phyloP scores from a whole-genome alignment of 2,888 invertebrate genomes.

The Athalia rosae region DNA sequence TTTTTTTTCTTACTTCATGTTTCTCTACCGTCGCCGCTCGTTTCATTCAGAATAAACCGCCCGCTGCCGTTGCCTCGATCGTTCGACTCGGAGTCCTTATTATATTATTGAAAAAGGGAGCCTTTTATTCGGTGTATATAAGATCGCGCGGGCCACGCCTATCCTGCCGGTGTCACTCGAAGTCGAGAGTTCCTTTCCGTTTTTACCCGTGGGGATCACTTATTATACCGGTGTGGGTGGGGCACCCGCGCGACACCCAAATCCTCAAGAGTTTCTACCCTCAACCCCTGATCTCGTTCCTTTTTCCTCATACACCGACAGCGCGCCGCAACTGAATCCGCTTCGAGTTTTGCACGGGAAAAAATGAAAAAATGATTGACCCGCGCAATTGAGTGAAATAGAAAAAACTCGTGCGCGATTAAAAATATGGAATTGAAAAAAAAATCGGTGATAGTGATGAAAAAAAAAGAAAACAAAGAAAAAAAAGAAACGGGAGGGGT shows the following conservation, averaged over 20 bases:
- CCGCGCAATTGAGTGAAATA: too few species aligned
- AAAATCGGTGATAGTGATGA: too few species aligned
- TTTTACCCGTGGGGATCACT: neutral
- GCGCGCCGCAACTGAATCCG: too few species aligned
- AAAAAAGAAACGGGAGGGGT: too few species aligned
- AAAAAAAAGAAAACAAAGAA: too few species aligned
- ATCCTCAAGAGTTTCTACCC: neutral
- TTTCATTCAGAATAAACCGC: conserved; percentile 4
- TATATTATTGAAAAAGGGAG: conserved; percentile 42
- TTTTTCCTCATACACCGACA: too few species aligned
- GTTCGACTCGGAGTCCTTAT: conserved; percentile 22
- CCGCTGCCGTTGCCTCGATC: conserved; percentile 3
- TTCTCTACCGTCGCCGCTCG: neutral
- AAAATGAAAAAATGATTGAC: too few species aligned
- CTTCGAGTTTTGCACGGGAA: too few species aligned
- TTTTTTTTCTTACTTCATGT: too few species aligned
- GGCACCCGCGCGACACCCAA: neutral
- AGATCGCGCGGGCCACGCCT: conserved; percentile 40
- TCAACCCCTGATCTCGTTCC: too few species aligned
- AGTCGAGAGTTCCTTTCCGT: conserved; percentile 21
- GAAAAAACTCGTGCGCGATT: too few species aligned
- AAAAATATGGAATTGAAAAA: too few species aligned
- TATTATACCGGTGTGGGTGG: neutral
- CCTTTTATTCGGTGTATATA: conserved; percentile 39
- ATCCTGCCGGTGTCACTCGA: conserved; percentile 38